phyloP scores from a whole-genome alignment of 2,888 invertebrate species.

The Fragum fragum region DNA sequence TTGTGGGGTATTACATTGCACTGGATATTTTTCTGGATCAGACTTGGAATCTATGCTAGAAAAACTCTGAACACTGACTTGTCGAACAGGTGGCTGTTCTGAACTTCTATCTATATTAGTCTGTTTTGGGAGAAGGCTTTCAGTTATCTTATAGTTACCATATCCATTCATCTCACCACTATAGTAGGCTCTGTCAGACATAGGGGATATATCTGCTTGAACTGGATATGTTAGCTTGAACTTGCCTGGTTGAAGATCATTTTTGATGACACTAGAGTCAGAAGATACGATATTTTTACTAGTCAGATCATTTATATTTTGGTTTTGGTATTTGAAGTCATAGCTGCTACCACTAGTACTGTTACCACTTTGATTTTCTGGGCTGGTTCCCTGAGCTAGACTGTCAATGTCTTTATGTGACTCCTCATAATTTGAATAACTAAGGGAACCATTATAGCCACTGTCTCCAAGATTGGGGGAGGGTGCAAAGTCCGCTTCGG shows the following conservation, averaged over 20 bases:
- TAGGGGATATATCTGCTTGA: slow-evolving; percentile 51
- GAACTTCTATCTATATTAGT: slow-evolving; percentile 15
- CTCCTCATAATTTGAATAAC: not conserved
- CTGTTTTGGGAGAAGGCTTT: slow-evolving; percentile 30
- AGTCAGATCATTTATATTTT: slow-evolving; percentile 11
- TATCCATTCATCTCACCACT: slow-evolving; percentile 50
- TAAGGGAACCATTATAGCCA: slow-evolving; percentile 46
- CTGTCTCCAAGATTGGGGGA: slow-evolving; percentile 50
- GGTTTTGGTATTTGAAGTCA: not conserved
- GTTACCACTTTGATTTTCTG: not conserved
- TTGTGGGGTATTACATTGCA: slow-evolving; percentile 65
- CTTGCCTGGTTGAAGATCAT: slow-evolving; percentile 36
- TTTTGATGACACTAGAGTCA: slow-evolving; percentile 21
- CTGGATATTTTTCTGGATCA: slow-evolving; percentile 58
- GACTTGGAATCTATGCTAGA: slow-evolving; percentile 47
- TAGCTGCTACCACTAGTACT: not conserved
- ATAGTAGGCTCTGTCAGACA: slow-evolving; percentile 22
- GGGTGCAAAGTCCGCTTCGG: slow-evolving; percentile 80
- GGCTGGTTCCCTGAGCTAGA: slow-evolving; percentile 4
- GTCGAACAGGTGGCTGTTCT: slow-evolving; percentile 16
- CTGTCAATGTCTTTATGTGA: not conserved
- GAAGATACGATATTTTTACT: not conserved
- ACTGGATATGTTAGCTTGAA: slow-evolving; percentile 43
- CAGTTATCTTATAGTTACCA: slow-evolving; percentile 23
- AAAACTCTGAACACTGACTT: slow-evolving; percentile 46